Percentiles rank a stretch among this genome's conserved stretches.
Evolutionary conservation across 1,140 invertebrate species (phyloP).

Genomic region (Oreohelix idahoensis): DNA sequence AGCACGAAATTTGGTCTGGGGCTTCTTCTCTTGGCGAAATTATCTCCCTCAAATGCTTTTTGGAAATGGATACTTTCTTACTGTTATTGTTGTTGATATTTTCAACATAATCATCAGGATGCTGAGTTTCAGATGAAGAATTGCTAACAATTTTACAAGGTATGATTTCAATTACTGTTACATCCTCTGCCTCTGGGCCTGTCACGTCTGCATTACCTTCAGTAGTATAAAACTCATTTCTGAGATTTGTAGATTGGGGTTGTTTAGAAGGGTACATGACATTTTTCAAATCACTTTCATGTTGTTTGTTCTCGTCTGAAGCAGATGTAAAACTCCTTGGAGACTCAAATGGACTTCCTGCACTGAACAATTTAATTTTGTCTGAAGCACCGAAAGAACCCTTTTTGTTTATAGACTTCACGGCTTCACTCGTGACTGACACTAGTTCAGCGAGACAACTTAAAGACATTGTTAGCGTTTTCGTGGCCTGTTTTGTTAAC

Average conservation of each 20-base stretch:
- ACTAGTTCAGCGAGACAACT: constrained; percentile 14
- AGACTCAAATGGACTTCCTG: constrained; percentile 32
- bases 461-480: constrained; percentile 5
- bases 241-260: neutral
- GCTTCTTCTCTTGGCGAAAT: neutral
- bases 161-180: constrained; percentile 13
- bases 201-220: neutral
- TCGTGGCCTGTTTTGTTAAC: neutral
- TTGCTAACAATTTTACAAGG: neutral
- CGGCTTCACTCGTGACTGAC: constrained; percentile 14
- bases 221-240: neutral
- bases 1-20: neutral
- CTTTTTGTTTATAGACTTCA: constrained; percentile 2
- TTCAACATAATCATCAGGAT: neutral
- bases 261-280: neutral
- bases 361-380: neutral
- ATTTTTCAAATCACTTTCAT: neutral
- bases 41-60: neutral
- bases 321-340: constrained; percentile 2
- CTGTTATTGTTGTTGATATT: neutral
- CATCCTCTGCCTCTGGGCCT: neutral
- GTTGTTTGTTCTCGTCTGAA: neutral
- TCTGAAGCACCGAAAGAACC: neutral
- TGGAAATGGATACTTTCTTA: neutral
- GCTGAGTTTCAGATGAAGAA: neutral